These are phyloP conservation scores for Onthophagus sagittarius DNA, from an alignment of 2,888 invertebrate genomes.

Conservation along the genomic window DNA sequence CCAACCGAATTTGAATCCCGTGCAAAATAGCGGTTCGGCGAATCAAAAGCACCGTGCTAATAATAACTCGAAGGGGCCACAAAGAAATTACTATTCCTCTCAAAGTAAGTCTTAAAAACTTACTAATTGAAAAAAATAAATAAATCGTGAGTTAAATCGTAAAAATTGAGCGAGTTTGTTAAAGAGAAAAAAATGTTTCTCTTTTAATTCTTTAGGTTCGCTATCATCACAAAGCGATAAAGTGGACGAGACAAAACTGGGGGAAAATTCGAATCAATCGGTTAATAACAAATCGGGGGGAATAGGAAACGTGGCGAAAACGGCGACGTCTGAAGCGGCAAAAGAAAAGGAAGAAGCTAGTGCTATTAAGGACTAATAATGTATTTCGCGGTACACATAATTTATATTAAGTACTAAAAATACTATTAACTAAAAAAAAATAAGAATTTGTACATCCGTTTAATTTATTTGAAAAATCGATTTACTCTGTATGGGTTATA, in stretches of 20 bases:
- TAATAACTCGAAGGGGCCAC: slow-evolving; percentile 42
- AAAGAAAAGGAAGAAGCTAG: slow-evolving; percentile 43
- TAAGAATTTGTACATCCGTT: not conserved
- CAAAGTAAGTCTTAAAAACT: slow-evolving; percentile 20
- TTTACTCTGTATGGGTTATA: not conserved
- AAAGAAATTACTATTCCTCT: slow-evolving; percentile 48
- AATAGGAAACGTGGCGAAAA: slow-evolving; percentile 25
- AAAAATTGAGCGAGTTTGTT: not conserved
- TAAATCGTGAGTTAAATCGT: not conserved
- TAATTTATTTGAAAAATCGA: not conserved
- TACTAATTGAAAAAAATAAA: too few relatives aligned
- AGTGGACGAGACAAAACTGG: slow-evolving; percentile 41
- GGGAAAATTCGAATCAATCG: slow-evolving; percentile 32
- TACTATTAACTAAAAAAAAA: not conserved
- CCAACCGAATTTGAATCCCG: slow-evolving; percentile 48
- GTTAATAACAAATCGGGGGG: slow-evolving; percentile 27
- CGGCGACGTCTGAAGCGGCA: slow-evolving; percentile 34
- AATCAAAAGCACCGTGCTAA: slow-evolving; percentile 45
- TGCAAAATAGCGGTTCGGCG: slow-evolving; percentile 43
- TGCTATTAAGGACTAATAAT: slow-evolving; percentile 41
- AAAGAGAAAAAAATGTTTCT: not conserved
- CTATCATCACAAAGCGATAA: slow-evolving; percentile 43
- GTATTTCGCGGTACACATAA: not conserved
- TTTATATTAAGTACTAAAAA: not conserved
- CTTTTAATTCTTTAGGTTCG: slow-evolving; percentile 33